Conservation (phyloP, 2,888 invertebrate species). For the Andrena haemorrhoa region DNA sequence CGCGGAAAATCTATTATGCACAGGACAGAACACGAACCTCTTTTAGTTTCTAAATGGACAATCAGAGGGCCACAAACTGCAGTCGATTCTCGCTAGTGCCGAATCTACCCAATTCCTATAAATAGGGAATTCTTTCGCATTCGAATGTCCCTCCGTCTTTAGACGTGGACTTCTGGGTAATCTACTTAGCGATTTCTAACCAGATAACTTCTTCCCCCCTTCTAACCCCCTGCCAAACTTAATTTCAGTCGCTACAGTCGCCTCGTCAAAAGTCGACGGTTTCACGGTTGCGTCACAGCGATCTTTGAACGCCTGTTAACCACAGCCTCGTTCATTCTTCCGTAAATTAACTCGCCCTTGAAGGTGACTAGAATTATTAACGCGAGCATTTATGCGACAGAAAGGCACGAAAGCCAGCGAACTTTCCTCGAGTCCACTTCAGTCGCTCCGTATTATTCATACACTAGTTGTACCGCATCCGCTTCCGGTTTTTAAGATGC, state of each 20-base stretch:
- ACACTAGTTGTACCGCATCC: conserved; percentile 33
- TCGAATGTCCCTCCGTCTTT: not conserved
- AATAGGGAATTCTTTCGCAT: not conserved
- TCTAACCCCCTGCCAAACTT: not conserved
- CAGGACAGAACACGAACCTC: not conserved
- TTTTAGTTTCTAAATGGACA: not conserved
- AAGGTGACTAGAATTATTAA: not conserved
- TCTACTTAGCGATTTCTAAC: not conserved
- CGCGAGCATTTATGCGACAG: not conserved
- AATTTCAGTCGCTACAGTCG: conserved; percentile 14
- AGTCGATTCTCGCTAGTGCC: not conserved
- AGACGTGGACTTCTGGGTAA: not conserved
- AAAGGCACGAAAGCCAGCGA: not conserved
- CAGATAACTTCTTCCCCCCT: not conserved
- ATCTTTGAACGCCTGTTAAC: conserved; percentile 32
- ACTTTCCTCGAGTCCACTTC: no score
- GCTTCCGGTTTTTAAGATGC: conserved; percentile 60
- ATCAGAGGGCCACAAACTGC: conserved; percentile 1
- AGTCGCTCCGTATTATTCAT: conserved; percentile 24
- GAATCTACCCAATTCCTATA: not conserved
- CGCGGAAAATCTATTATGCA: not conserved
- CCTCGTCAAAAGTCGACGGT: conserved; percentile 22
- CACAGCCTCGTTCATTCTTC: conserved; percentile 18
- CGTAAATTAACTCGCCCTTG: conserved; percentile 7
- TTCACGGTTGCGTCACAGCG: conserved; percentile 57